These are phyloP conservation scores for Alauda arvensis DNA, from an alignment of 2,797 vertebrate genomes.

Conservation along the genomic window DNA sequence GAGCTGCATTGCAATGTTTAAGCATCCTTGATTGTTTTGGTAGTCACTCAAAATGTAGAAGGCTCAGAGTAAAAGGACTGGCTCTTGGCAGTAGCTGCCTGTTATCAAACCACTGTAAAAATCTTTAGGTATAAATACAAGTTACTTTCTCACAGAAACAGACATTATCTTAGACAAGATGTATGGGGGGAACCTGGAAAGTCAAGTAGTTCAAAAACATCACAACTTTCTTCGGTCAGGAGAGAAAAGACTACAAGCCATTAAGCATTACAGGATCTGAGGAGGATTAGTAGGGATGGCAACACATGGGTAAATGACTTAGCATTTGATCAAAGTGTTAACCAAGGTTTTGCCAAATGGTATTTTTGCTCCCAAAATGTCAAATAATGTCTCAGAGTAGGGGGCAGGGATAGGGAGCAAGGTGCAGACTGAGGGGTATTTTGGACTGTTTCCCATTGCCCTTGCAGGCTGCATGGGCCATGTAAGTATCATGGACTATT, in stretches of 20 bases:
- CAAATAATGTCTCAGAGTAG: not conserved
- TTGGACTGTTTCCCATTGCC: not conserved
- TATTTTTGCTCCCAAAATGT: not conserved
- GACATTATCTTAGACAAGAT: not conserved
- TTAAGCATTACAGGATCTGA: not conserved
- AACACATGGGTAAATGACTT: not conserved
- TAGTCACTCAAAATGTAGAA: not conserved
- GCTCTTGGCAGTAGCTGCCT: slow-evolving; percentile 7
- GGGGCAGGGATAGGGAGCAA: not conserved
- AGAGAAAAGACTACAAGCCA: not conserved
- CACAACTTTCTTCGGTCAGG: not conserved
- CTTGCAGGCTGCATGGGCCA: not conserved
- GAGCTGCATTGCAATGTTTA: slow-evolving; percentile 27
- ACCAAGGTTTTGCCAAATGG: not conserved
- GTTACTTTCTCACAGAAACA: not conserved
- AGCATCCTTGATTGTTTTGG: not conserved
- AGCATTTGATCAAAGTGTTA: not conserved
- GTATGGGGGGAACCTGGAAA: not conserved
- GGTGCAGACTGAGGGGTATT: not conserved
- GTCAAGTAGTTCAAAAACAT: not conserved
- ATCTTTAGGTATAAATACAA: slow-evolving; percentile 8
- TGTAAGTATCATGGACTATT: not conserved
- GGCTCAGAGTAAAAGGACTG: slow-evolving; percentile 1
- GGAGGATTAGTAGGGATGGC: not conserved
- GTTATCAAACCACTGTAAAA: slow-evolving; percentile 38